Evolutionary conservation across 2,113 vertebrate species (phyloP).

Genomic region (Gopherus flavomarginatus): DNA sequence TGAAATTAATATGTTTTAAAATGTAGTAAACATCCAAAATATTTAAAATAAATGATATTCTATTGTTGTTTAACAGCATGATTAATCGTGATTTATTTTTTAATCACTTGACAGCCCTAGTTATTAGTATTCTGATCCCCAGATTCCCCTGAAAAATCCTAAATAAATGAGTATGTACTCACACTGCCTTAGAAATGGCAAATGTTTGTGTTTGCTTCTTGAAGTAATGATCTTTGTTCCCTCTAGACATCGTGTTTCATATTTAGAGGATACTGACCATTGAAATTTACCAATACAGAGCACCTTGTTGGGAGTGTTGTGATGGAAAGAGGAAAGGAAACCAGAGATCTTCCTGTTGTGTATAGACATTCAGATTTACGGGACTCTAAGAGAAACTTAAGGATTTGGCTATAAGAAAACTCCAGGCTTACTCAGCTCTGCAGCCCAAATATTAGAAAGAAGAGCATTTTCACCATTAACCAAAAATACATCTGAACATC

Average conservation of each 20-base stretch:
- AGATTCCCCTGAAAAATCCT: background rate
- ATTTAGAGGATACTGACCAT: slow-evolving; percentile 22
- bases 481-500: slow-evolving; percentile 20
- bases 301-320: background rate
- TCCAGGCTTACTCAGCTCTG: background rate
- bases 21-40: no score
- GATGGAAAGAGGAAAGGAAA: background rate
- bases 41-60: no score
- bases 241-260: slow-evolving; percentile 5
- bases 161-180: background rate
- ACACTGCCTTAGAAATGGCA: slow-evolving; percentile 16
- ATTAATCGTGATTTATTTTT: no score
- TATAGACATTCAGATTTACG: slow-evolving; percentile 25
- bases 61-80: no score
- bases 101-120: no score
- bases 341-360: slow-evolving; percentile 8
- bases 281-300: slow-evolving; percentile 42
- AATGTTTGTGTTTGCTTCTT: background rate
- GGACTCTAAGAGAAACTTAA: slow-evolving; percentile 19
- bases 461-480: background rate
- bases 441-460: background rate
- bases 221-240: background rate
- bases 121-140: background rate
- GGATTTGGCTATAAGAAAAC: slow-evolving; percentile 40
- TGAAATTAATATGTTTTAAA: no score